Percentiles rank a stretch among this genome's conserved stretches.
Evolutionary conservation across 1,140 invertebrate species (phyloP).

Genomic region (Drosophila aff.): DNA sequence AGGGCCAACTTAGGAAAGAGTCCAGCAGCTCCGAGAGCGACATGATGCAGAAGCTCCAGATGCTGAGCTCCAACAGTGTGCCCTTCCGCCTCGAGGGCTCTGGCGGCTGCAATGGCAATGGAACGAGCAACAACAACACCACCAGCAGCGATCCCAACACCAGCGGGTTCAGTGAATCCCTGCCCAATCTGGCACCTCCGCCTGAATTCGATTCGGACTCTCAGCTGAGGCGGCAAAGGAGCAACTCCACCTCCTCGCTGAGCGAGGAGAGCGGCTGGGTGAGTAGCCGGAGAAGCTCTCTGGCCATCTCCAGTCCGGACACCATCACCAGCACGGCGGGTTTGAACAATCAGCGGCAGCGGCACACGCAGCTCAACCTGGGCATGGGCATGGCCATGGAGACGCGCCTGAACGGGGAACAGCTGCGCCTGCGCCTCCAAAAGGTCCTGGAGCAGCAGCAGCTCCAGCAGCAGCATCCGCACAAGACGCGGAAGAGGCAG

Average conservation of each 20-base stretch:
- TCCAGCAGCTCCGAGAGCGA: constrained; percentile 81
- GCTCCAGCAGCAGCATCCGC: constrained; percentile 57
- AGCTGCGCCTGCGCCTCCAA: constrained; percentile 87
- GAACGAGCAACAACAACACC: constrained; percentile 84
- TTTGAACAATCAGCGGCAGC: constrained; percentile 81
- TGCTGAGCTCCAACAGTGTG: constrained; percentile 74
- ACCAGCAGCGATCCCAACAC: constrained; percentile 78
- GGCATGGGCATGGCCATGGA: constrained; percentile 80
- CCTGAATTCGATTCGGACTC: constrained; percentile 83
- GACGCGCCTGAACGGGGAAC: constrained; percentile 87
- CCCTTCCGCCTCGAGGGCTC: constrained; percentile 59
- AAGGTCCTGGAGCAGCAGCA: constrained; percentile 86
- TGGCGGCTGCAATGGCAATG: constrained; percentile 32
- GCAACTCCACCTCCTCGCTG: constrained; percentile 89
- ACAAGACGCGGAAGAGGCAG: constrained; percentile 61
- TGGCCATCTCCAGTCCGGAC: constrained; percentile 86
- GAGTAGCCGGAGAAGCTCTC: constrained; percentile 88
- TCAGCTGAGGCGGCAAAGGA: constrained; percentile 70
- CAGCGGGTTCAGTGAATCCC: constrained; percentile 86
- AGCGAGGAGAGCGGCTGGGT: constrained; percentile 92
- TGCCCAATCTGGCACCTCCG: constrained; percentile 88
- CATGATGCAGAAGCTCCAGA: constrained; percentile 73
- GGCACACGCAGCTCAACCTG: constrained; percentile 67
- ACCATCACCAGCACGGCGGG: constrained; percentile 77
- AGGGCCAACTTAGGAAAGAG: constrained; percentile 69